Evolutionary conservation across 2,888 invertebrate species (phyloP), one percentile per base, ranked within the genome.

Genomic region (Atethmia centrago): DNA sequence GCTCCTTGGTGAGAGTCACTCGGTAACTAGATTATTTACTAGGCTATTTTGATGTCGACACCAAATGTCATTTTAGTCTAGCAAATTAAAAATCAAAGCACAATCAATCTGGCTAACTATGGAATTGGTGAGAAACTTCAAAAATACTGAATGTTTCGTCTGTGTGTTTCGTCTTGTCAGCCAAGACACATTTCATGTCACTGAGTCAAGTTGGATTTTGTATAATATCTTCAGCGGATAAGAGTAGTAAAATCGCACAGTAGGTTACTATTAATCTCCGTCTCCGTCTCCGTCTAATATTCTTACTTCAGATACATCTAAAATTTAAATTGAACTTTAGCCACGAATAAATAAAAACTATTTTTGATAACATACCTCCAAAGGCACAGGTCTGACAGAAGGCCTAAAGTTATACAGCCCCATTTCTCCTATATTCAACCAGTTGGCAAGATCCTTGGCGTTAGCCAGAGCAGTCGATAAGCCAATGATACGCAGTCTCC

Each of bases 321-420:
- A 19, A 28, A 51, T 3, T n/a, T 28, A 67, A 66, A 53, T 56
- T 70, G 2, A 14, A 58, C 16, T 28, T 71, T 28, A 28, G 5
- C 12, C 0, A 7, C 2, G 1, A 55, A 19, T 1, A 3, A 28
- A 71, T 19, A 56, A 25, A 40, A 25, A 8, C 1, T 9, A 42
- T 53, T 53, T 31, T 45, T 4, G 19, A 45, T 4, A 2, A 55
- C 77, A 82, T 80, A 96, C 96, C 95, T 99, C 99, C 53, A 99
- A 96, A 0, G 99, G 99, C 19, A 99, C 99, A 0, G 99, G 99
- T 31, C 99, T 97, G 0, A 99, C 99, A 0, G 99, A 99, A 0
- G 99, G 99, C 73, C 99, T 97, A 93, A 99, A 99, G 95, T 99
- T 99, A 94, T 98, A 99, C 42, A 99, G 96, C 0, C 99, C 99